A percentile compares a stretch with the other conserved stretches of the same genome.
Conservation (phyloP, 2,113 vertebrate species). For the Ahaetulla prasina region DNA sequence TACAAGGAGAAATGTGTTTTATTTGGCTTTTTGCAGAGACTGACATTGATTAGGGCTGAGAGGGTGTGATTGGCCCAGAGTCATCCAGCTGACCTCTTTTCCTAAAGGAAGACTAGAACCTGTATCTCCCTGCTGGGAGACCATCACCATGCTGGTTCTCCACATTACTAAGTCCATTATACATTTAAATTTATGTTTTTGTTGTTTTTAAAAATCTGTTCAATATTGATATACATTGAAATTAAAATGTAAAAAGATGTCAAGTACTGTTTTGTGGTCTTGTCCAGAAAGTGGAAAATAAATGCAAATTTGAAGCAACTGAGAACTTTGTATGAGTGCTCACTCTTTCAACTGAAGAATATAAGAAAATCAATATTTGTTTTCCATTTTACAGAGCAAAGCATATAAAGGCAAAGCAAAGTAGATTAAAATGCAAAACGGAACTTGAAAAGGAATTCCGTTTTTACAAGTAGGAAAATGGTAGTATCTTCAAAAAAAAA, state of each 20-base stretch:
- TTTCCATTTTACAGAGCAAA: constrained; percentile 32
- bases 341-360: constrained; percentile 27
- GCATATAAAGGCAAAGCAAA: constrained; percentile 52
- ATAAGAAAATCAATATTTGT: constrained; percentile 34
- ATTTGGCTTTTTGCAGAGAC: not conserved
- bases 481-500: constrained; percentile 30
- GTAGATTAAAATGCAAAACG: constrained; percentile 41
- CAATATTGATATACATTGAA: rapidly evolving
- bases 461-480: constrained; percentile 57
- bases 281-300: not conserved
- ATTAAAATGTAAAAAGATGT: not conserved
- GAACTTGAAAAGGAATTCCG: constrained; percentile 56
- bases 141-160: not conserved
- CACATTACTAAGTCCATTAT: not conserved
- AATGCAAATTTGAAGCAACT: not conserved
- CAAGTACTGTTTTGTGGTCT: not conserved
- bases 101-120: not conserved
- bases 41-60: not conserved
- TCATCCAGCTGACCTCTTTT: not conserved
- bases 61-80: not conserved
- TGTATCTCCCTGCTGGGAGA: not conserved
- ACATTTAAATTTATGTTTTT: not conserved
- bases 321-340: constrained; percentile 15
- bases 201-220: not conserved
- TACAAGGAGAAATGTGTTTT: not conserved